These are phyloP conservation scores for Leptinotarsa defecta DNA, from an alignment of 1,140 invertebrate genomes.

Conservation along the genomic window DNA sequence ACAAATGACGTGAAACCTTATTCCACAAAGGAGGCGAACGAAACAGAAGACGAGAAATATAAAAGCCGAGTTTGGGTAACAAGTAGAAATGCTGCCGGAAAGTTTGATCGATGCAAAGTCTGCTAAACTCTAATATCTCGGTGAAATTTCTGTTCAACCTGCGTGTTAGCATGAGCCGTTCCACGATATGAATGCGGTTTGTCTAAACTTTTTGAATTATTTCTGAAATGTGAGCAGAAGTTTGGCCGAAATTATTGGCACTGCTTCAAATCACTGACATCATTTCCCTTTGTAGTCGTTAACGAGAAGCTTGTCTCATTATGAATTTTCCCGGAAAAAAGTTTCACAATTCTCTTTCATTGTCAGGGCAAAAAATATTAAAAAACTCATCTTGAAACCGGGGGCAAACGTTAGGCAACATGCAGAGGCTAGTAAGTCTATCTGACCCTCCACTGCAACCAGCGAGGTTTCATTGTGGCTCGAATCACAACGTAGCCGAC, in stretches of 20 bases:
- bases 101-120: not conserved
- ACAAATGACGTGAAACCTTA: not conserved
- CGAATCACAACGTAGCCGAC: too few species aligned
- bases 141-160: not conserved
- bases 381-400: too few species aligned
- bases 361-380: too few species aligned
- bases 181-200: not conserved
- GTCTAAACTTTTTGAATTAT: not conserved
- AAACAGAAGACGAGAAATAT: not conserved
- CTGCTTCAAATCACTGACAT: not conserved
- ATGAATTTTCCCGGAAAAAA: too few species aligned
- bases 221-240: not conserved
- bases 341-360: too few species aligned
- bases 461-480: too few species aligned
- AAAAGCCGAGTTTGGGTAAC: not conserved
- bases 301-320: too few species aligned
- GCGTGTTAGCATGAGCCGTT: not conserved
- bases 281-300: not conserved
- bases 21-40: not conserved
- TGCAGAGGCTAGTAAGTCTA: too few species aligned
- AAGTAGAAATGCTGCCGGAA: not conserved
- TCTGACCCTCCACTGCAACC: too few species aligned
- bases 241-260: not conserved
- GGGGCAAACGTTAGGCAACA: too few species aligned
- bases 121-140: conserved; percentile 2